phyloP scores from a whole-genome alignment of 2,888 invertebrate genomes.

The Scaptomyza caliginosa region DNA sequence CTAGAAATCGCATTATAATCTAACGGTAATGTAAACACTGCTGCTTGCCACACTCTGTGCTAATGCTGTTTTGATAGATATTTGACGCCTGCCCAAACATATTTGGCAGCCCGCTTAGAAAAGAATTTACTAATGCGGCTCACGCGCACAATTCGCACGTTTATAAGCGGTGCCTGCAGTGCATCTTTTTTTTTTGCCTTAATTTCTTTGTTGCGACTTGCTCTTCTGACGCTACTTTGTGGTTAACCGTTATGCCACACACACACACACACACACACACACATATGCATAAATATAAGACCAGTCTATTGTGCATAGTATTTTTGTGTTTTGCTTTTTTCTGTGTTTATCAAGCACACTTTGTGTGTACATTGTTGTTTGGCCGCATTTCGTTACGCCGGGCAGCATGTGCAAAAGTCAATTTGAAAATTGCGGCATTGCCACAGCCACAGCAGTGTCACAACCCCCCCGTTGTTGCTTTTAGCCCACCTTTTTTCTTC shows the following conservation, averaged over 20 bases:
- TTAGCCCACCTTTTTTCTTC: constrained; percentile 13
- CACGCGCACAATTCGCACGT: constrained; percentile 72
- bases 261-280: constrained; percentile 14
- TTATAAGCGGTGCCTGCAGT: constrained; percentile 49
- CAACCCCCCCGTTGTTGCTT: constrained; percentile 19
- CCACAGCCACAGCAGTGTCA: constrained; percentile 36
- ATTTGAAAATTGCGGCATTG: constrained; percentile 73
- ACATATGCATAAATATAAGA: constrained; percentile 22
- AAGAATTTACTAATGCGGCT: constrained; percentile 59
- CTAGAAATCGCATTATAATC: constrained; percentile 5
- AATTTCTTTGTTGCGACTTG: constrained; percentile 25
- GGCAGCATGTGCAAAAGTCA: constrained; percentile 80
- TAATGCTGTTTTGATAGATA: constrained; percentile 70
- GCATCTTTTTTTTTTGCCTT: constrained; percentile 54
- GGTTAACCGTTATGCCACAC: constrained; percentile 38
- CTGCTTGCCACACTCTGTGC: neutral
- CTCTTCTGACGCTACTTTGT: constrained; percentile 43
- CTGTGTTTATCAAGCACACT: constrained; percentile 21
- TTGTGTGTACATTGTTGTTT: constrained; percentile 58
- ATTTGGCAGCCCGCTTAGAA: constrained; percentile 29
- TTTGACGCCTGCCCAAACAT: constrained; percentile 48
- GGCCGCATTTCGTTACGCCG: constrained; percentile 66
- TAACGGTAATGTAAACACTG: constrained; percentile 30
- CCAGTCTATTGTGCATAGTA: constrained; percentile 26
- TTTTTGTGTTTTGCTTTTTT: no score